These are phyloP conservation scores for Acrocera orbiculus DNA, from an alignment of 2,888 invertebrate species.

Conservation along the genomic window DNA sequence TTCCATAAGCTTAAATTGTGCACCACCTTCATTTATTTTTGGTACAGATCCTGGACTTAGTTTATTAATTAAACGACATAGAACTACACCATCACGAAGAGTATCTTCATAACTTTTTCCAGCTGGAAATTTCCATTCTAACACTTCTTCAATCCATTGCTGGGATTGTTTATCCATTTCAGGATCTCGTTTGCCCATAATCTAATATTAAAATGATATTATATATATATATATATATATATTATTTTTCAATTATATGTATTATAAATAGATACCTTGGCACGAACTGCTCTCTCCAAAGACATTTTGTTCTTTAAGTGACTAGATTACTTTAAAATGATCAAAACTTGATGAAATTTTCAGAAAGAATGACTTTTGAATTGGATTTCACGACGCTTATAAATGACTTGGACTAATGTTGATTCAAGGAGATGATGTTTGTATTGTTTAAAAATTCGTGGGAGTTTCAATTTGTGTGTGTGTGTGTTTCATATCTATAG, in stretches of 20 bases:
- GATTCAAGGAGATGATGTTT: constrained; percentile 1
- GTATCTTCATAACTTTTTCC: constrained; percentile 72
- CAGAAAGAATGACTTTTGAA: too few species aligned
- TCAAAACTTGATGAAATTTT: constrained; percentile 22
- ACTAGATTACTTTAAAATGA: constrained; percentile 17
- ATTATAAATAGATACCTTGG: constrained; percentile 43
- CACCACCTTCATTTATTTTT: constrained; percentile 86
- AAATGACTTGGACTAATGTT: too few species aligned
- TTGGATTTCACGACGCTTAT: too few species aligned
- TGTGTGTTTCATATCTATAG: too few species aligned
- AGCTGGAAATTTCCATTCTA: constrained; percentile 75
- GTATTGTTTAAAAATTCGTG: constrained; percentile 5
- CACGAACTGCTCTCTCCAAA: constrained; percentile 81
- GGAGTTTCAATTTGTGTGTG: too few species aligned
- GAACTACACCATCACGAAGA: constrained; percentile 76
- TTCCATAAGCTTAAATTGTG: constrained; percentile 99
- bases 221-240: not conserved
- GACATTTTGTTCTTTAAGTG: constrained; percentile 72
- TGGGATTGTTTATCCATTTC: constrained; percentile 75
- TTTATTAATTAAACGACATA: constrained; percentile 90
- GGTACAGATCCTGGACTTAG: constrained; percentile 69
- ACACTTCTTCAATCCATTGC: constrained; percentile 76
- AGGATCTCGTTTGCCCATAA: constrained; percentile 66
- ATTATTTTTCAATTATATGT: too few species aligned
- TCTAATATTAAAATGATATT: constrained; percentile 32